Evolutionary conservation across 2,888 invertebrate genomes (phyloP), one percentile per base, ranked within the genome.

Genomic region (Allophyes oxyacanthae): DNA sequence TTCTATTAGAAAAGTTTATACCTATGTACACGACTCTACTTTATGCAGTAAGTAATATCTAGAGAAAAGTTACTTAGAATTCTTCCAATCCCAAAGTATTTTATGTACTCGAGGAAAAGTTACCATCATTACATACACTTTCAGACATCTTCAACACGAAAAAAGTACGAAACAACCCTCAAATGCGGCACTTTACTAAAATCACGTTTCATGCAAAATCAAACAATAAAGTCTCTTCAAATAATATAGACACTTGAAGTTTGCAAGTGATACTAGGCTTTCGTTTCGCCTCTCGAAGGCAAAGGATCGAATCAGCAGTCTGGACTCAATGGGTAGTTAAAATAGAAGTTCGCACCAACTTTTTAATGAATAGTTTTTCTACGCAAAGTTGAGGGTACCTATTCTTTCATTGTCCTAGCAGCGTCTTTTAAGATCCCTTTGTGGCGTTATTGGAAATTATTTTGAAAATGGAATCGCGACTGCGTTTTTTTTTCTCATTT

Each of bases 311-410:
- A 71, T 61, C 66, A 54, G 20, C 25, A 57, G 69, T 66, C 64
- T 67, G 61, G 72, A 72, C 67, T 64, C 43, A 56, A 67, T 61
- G 50, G 59, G 25, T 56, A 37, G 42, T 46, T 52, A 58, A 77
- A 74, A 78, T 72, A 66, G 67, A 73, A 61, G 32, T 66, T 72
- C 52, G 54, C 65, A 43, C 56, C 52, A 78, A 79, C 63, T 79
- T 83, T 79, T 79, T 79, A 82, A 81, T 81, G 73, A 81, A 83
- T 77, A 79, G 78, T 77, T 78, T 73, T 75, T 63, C 48, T 8
- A 50, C 49, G 57, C 61, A 72, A 74, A 69, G 72, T 65, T 28
- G 50, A 70, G 64, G 68, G 72, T 64, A 67, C 20, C n/a, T n/a
- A n/a, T 71, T 61, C 64, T 60, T 50, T 55, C 49, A 57, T 62